Evolutionary conservation across 2,888 invertebrate species (phyloP), one percentile per base, ranked within the genome.

Genomic region (Ischnura elegans): DNA sequence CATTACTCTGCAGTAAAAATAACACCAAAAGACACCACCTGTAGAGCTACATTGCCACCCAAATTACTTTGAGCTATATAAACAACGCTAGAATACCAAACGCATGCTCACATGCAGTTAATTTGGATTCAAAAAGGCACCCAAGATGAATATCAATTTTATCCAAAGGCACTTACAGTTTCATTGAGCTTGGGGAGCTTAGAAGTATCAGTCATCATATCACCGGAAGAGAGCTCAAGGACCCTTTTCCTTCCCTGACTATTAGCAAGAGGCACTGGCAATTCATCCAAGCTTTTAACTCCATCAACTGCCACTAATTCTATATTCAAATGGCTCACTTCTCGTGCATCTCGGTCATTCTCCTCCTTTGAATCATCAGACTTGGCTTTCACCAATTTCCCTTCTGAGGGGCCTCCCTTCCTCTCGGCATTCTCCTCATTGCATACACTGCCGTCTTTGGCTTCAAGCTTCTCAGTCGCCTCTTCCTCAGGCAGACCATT

Each of bases 311-410:
- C 87, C 55, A 51, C 87, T 61, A 90, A 90, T 43, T 96, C 95
- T 95, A 96, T 96, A 94, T 96, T 95, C 0, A 96, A 96, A 94
- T 96, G 96, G 2, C 96, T 95, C 16, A 96, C 95, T 95, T 96
- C 96, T 94, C 96, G 96, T 95, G 96, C 96, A 94, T 96, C 96
- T 94, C 96, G 95, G 94, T 94, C 43, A 2, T 96, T 96, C 94
- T 96, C 96, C 93, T 95, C 95, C 94, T 96, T 96, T 94, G 94
- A 76, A 51, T 95, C 95, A 94, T 96, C 96, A 93, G 95, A 96
- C 95, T 96, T 96, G 47, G 84, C 45, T 94, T 95, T 94, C 90
- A 43, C 42, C 19, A 45, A 90, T 25, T 43, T 90, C 1, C 25
- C 61, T n/a, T 90, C 90, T 19, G 43, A 19, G 19, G 42, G 46